Evolutionary conservation across 2,888 invertebrate species (phyloP).

Genomic region (Eulithis prunata): DNA sequence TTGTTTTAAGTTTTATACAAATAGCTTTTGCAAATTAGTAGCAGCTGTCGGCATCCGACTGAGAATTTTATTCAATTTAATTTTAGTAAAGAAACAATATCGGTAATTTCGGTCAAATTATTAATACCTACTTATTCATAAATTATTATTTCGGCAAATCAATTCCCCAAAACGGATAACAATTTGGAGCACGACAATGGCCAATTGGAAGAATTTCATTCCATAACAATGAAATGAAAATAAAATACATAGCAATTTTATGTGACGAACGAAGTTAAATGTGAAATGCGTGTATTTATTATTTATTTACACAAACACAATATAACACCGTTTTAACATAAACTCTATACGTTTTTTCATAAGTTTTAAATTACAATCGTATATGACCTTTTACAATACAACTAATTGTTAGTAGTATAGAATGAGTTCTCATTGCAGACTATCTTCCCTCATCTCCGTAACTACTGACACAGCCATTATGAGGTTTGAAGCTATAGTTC

Average conservation of each 20-base stretch:
- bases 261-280: background rate
- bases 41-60: slow-evolving; percentile 22
- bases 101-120: slow-evolving; percentile 17
- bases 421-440: no score
- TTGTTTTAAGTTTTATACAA: no score
- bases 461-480: no score
- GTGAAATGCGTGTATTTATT: background rate
- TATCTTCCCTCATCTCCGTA: no score
- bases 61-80: slow-evolving; percentile 27
- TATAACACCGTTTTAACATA: no score
- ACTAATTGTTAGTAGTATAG: no score
- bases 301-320: background rate
- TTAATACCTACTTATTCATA: slow-evolving; percentile 1
- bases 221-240: background rate
- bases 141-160: slow-evolving; percentile 23
- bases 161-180: slow-evolving; percentile 18
- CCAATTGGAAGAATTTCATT: slow-evolving; percentile 4
- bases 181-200: slow-evolving; percentile 18
- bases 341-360: no score
- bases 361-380: no score
- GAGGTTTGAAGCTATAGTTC: no score
- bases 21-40: background rate
- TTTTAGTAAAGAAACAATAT: background rate
- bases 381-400: no score
- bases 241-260: slow-evolving; percentile 4